These are phyloP conservation scores for Trichogramma evanescens DNA, from an alignment of 2,888 invertebrate species.

Conservation along the genomic window DNA sequence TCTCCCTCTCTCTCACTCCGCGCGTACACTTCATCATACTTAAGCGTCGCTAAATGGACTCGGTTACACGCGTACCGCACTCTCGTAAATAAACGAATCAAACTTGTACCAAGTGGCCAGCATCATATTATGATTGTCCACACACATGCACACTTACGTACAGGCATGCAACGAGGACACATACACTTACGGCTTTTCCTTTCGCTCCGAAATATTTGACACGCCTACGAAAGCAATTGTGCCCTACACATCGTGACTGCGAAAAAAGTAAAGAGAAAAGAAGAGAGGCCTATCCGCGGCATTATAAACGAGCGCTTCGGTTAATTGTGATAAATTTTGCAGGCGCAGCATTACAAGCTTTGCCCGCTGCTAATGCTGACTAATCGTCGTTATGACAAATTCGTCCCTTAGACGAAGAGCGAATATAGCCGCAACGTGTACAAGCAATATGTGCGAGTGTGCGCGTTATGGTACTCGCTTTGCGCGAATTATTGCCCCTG, in stretches of 20 bases:
- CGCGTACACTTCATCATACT: conserved; percentile 10
- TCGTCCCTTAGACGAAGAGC: neutral
- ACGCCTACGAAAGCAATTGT: neutral
- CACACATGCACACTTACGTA: no score
- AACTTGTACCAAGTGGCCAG: neutral
- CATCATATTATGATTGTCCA: no score
- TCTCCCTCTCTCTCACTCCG: no score
- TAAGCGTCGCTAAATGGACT: conserved; percentile 17
- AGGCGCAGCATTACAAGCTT: neutral
- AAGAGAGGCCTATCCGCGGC: neutral
- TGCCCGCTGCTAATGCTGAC: conserved; percentile 6
- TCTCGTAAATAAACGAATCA: conserved; percentile 19
- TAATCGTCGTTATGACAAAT: conserved; percentile 19
- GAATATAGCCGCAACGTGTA: no score
- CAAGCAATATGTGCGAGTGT: no score
- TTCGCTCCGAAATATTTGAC: conserved; percentile 11
- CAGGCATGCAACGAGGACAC: no score
- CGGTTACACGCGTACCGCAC: neutral
- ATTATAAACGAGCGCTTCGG: neutral
- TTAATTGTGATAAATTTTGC: conserved; percentile 19
- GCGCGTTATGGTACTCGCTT: no score
- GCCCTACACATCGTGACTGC: neutral
- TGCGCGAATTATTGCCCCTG: no score
- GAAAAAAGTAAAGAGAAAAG: conserved; percentile 1
- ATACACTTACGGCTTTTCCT: neutral